Base-by-base conservation (phyloP, 2,797 vertebrate species). In the Mormyrus proboscirostris region DNA sequence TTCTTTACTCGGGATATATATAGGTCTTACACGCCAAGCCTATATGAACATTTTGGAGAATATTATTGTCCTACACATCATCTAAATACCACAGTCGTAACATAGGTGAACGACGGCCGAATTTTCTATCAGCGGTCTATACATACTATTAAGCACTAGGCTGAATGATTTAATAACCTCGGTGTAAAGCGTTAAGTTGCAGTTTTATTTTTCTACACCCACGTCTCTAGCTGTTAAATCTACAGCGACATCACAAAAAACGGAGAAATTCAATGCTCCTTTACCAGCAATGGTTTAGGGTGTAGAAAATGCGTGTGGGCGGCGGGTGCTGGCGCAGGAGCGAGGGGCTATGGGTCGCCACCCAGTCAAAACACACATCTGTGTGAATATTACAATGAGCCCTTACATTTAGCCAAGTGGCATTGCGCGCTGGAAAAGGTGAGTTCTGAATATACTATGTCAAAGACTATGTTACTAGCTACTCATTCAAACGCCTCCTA, bases 331-430 rank as follows among this genome's bases (percentile, higher is more conserved):
- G 53, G 33, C 53, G 73, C 69, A 25, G 55, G 51, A 33, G 87
- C 89, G 90, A 55, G 85, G 89, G 91, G 89, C 88, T 88, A 76
- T 89, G 86, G 91, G 90, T 93, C 41, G 73, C 41, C 76, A 82
- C 87, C 90, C 25, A 57, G 90, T 93, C 91, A 65, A 88, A 93
- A 94, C 91, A 91, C 89, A 90, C 89, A 89, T 91, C 90, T 92
- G 91, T 90, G 90, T 91, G 91, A 89, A 91, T 90, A 88, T 92
- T 91, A 90, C 29, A 79, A 91, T 89, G 89, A 65, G 89, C 88
- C 89, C 88, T 89, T 93, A 93, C 87, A 90, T 93, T 94, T 93
- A 86, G 14, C 53, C 55, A 57, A 57, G 33, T 93, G 93, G 94
- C 92, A 91, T 93, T 59, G 41, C 88, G 86, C 90, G 83, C 44